phyloP scores from a whole-genome alignment of 2,113 vertebrate species.

The Morphnarchus princeps region DNA sequence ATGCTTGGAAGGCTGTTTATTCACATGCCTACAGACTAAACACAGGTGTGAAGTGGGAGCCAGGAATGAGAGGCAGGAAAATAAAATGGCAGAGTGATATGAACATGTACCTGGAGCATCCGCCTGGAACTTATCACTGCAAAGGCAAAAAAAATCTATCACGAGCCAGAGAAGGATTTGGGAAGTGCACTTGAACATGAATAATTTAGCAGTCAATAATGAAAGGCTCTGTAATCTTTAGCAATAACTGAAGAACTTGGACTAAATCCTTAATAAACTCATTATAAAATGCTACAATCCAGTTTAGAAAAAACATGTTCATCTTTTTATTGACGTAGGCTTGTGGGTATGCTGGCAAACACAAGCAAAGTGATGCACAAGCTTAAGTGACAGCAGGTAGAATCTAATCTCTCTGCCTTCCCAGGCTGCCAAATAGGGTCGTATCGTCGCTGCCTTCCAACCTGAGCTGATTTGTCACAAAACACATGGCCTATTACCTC shows the following conservation, averaged over 20 bases:
- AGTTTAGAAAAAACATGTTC: conserved; percentile 39
- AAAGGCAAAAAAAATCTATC: background rate
- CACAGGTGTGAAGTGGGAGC: background rate
- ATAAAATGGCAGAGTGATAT: background rate
- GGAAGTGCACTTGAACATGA: background rate
- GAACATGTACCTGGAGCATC: background rate
- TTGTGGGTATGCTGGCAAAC: conserved; percentile 22
- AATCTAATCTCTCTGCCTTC: conserved; percentile 39
- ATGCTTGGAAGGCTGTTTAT: background rate
- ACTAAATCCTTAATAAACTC: conserved; percentile 35
- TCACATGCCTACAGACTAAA: background rate
- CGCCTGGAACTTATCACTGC: background rate
- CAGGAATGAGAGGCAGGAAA: background rate
- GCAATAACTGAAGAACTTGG: background rate
- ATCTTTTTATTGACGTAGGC: conserved; percentile 3
- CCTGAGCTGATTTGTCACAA: conserved; percentile 45
- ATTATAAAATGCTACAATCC: conserved; percentile 12
- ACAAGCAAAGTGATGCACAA: background rate
- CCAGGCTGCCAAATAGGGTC: conserved; percentile 19
- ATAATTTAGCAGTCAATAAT: background rate
- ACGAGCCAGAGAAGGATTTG: background rate
- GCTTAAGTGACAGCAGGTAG: conserved; percentile 45
- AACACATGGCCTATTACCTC: conserved; percentile 46
- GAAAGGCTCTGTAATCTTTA: background rate
- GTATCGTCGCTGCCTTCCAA: background rate